Conservation (phyloP, 2,888 invertebrate species). For the Aphidoletes aphidimyza region DNA sequence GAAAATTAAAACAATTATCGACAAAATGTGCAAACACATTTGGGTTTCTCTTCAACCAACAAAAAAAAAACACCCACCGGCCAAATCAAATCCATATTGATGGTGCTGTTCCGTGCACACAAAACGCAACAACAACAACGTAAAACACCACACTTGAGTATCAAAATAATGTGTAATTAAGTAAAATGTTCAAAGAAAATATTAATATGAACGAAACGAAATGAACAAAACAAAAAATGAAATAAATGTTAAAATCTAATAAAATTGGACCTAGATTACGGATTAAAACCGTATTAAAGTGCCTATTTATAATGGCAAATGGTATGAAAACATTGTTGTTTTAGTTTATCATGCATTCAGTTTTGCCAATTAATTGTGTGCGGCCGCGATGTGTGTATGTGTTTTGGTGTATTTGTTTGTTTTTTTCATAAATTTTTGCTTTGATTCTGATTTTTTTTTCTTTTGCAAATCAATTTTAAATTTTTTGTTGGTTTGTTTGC, state of each 20-base stretch:
- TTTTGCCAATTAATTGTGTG: not conserved
- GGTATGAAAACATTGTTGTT: slow-evolving; percentile 29
- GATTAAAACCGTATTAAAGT: slow-evolving; percentile 10
- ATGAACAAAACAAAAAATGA: not conserved
- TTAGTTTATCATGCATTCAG: slow-evolving; percentile 29
- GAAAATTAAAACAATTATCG: slow-evolving; percentile 50
- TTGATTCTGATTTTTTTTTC: not conserved
- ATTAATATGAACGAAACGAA: not conserved
- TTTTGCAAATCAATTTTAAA: slow-evolving; percentile 8
- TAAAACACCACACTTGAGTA: not conserved
- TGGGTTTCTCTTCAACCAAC: slow-evolving; percentile 45
- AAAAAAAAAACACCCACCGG: not conserved
- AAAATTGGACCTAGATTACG: slow-evolving; percentile 39
- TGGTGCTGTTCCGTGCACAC: not conserved
- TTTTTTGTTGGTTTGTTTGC: not conserved
- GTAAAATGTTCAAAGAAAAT: slow-evolving; percentile 16
- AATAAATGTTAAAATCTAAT: slow-evolving; percentile 6
- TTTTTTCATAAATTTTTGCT: slow-evolving; percentile 14
- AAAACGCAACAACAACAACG: not conserved
- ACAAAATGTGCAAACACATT: not conserved
- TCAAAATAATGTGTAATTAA: slow-evolving; percentile 37
- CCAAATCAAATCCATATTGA: not conserved
- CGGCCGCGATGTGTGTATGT: not conserved
- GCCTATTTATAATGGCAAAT: not conserved
- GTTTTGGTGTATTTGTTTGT: not conserved